These are phyloP conservation scores for Oreamnos americanus DNA, from an alignment of 2,113 vertebrate species.

Conservation along the genomic window DNA sequence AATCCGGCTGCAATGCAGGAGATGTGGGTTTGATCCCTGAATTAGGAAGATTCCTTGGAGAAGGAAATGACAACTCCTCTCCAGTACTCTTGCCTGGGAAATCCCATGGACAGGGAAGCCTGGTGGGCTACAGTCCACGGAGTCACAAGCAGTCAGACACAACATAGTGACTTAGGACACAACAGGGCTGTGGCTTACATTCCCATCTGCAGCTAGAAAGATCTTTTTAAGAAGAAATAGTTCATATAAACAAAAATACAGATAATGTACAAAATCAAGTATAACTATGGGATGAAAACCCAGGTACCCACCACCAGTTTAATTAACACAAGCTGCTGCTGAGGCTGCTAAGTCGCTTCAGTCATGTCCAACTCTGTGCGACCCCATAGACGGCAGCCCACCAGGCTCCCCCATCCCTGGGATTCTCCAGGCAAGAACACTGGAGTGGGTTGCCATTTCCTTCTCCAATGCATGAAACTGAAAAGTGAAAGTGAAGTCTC, in stretches of 20 bases:
- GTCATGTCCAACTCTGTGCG: accelerated
- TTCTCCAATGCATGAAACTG: no score
- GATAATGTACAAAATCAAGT: neutral
- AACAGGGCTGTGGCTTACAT: neutral
- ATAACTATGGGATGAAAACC: neutral
- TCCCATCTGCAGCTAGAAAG: neutral
- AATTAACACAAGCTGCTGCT: neutral
- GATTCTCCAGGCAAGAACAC: no score
- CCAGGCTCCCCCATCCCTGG: no score
- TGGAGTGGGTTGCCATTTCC: no score
- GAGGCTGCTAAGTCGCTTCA: no score
- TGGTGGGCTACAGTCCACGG: neutral
- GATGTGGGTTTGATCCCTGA: neutral
- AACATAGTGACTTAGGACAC: neutral
- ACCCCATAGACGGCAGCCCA: no score
- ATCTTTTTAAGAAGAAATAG: constrained; percentile 11
- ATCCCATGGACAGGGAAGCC: neutral
- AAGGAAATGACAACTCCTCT: neutral
- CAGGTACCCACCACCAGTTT: neutral
- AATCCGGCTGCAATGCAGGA: neutral
- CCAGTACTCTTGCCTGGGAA: neutral
- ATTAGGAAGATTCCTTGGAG: neutral
- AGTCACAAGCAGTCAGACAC: neutral
- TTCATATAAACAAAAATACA: constrained; percentile 15
- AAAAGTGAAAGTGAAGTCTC: no score